A percentile compares a stretch with the other conserved stretches of the same genome.
phyloP scores from a whole-genome alignment of 2,797 vertebrate species.

The Spondyliosoma cantharus region DNA sequence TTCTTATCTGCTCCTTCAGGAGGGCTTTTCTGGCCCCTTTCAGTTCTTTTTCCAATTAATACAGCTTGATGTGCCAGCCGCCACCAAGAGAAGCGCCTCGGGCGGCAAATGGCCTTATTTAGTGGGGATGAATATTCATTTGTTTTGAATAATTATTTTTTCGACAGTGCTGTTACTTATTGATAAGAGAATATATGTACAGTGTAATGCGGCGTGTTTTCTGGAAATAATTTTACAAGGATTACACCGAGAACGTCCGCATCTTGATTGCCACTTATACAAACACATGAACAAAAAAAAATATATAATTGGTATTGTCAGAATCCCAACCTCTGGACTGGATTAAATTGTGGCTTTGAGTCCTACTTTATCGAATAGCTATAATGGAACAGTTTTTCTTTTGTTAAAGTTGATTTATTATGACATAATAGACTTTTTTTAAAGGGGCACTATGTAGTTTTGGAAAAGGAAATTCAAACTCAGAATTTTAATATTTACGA shows the following conservation, averaged over 20 bases:
- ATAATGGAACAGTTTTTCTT: constrained; percentile 20
- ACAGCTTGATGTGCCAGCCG: constrained; percentile 67
- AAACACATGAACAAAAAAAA: constrained; percentile 37
- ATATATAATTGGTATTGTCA: constrained; percentile 31
- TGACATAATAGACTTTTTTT: background rate
- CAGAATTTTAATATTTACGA: no score
- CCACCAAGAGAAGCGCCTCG: constrained; percentile 58
- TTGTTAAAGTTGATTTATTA: constrained; percentile 11
- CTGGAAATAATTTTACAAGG: constrained; percentile 41
- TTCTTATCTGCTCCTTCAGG: constrained; percentile 73
- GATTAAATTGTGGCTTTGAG: constrained; percentile 31
- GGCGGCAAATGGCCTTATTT: constrained; percentile 78
- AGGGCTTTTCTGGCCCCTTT: constrained; percentile 64
- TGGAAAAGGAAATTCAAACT: no score
- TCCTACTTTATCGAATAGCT: background rate
- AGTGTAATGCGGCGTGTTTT: constrained; percentile 49
- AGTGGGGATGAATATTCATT: constrained; percentile 77
- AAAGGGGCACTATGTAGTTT: no score
- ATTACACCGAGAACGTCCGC: constrained; percentile 46
- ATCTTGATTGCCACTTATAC: constrained; percentile 42
- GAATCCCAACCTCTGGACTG: constrained; percentile 17
- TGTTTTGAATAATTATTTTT: constrained; percentile 71
- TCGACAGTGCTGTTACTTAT: constrained; percentile 68
- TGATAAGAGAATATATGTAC: constrained; percentile 70
- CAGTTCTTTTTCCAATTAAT: constrained; percentile 72